These are phyloP conservation scores for Lethocerus indicus DNA, from an alignment of 1,140 invertebrate species.

Conservation along the genomic window DNA sequence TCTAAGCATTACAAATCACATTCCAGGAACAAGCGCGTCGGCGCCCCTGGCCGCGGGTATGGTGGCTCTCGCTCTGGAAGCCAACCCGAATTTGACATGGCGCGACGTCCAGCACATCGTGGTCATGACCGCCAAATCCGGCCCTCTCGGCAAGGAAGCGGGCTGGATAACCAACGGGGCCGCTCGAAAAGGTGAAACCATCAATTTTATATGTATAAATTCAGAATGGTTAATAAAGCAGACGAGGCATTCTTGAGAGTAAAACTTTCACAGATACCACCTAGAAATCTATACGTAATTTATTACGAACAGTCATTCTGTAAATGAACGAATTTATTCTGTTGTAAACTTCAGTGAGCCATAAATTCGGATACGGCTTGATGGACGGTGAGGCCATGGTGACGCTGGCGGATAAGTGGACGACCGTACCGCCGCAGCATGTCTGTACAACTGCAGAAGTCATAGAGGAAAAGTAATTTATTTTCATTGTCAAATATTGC, in stretches of 20 bases:
- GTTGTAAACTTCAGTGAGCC: conserved; percentile 42
- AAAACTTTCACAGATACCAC: too few species aligned
- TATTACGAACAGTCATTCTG: too few species aligned
- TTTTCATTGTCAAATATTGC: neutral
- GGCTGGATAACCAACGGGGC: conserved; percentile 87
- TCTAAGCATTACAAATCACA: too few species aligned
- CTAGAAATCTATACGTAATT: too few species aligned
- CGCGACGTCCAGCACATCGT: conserved; percentile 96
- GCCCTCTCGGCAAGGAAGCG: conserved; percentile 60
- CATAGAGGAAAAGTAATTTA: neutral
- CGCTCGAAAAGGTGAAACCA: conserved; percentile 49
- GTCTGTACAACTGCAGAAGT: conserved; percentile 64
- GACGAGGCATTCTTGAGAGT: too few species aligned
- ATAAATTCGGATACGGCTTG: conserved; percentile 95
- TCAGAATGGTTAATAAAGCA: too few species aligned
- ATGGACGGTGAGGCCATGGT: conserved; percentile 94
- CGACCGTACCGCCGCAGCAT: conserved; percentile 80
- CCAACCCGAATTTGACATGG: conserved; percentile 88
- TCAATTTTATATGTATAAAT: too few species aligned
- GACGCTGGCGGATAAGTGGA: conserved; percentile 79
- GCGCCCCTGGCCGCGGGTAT: conserved; percentile 92
- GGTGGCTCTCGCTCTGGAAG: conserved; percentile 82
- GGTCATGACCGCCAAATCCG: conserved; percentile 71
- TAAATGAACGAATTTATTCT: neutral
- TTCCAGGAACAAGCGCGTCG: conserved; percentile 71